Evolutionary conservation across 2,888 invertebrate genomes (phyloP).

Genomic region (Fissipunctia ypsillon): DNA sequence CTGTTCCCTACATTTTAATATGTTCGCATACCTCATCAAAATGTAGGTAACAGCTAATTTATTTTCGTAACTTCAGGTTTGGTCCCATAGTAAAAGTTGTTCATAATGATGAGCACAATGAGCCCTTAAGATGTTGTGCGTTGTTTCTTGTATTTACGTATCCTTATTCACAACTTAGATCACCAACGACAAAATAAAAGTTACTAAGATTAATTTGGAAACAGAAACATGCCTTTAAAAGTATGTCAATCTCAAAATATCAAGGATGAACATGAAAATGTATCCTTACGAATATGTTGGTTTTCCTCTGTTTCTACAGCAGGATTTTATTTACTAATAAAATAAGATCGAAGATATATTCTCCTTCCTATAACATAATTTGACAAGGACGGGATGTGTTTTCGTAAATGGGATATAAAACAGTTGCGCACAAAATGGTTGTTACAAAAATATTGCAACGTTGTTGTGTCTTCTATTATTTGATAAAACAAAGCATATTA

Average conservation of each 20-base stretch:
- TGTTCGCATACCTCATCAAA: too few relatives aligned
- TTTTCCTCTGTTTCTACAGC: background rate
- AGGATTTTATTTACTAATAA: slow-evolving; percentile 55
- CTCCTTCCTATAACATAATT: slow-evolving; percentile 48
- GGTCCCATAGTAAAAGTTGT: too few relatives aligned
- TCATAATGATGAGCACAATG: too few relatives aligned
- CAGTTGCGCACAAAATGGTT: slow-evolving; percentile 35
- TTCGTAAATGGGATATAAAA: slow-evolving; percentile 34
- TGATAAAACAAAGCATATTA: slow-evolving; percentile 9
- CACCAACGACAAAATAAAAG: background rate
- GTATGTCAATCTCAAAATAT: slow-evolving; percentile 16
- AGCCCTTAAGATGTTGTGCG: too few relatives aligned
- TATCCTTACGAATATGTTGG: background rate
- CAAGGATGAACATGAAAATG: slow-evolving; percentile 7
- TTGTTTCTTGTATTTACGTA: too few relatives aligned
- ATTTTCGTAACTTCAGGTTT: too few relatives aligned
- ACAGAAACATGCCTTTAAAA: slow-evolving; percentile 7
- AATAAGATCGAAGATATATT: slow-evolving; percentile 59
- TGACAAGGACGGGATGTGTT: slow-evolving; percentile 41
- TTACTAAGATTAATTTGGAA: background rate
- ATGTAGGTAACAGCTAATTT: too few relatives aligned
- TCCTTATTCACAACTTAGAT: background rate
- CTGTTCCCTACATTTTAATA: too few relatives aligned
- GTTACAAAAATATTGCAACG: slow-evolving; percentile 31
- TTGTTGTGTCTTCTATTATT: slow-evolving; percentile 8